phyloP scores from a whole-genome alignment of 1,140 invertebrate species.

The Diorhabda sublineata region DNA sequence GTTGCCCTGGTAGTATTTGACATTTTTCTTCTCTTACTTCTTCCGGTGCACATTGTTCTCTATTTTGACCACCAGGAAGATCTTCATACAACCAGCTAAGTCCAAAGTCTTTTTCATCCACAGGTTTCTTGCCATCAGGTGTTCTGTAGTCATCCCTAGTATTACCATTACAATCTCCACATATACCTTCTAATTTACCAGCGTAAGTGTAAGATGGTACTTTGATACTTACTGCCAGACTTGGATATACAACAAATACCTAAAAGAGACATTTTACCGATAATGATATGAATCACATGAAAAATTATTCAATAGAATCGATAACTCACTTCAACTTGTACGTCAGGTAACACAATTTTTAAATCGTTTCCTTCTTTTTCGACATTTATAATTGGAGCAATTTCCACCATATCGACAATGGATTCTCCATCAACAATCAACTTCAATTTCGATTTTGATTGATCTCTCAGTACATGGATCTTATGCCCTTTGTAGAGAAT shows the following conservation, averaged over 20 bases:
- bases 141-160: conserved; percentile 60
- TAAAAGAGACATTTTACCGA: conserved; percentile 34
- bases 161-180: conserved; percentile 71
- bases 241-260: conserved; percentile 46
- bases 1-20: conserved; percentile 50
- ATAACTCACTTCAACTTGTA: conserved; percentile 46
- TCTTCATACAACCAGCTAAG: conserved; percentile 58
- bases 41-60: conserved; percentile 37
- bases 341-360: conserved; percentile 45
- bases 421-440: conserved; percentile 44
- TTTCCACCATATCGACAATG: conserved; percentile 42
- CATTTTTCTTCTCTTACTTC: conserved; percentile 48
- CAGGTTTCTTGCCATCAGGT: conserved; percentile 48
- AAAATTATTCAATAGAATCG: background rate
- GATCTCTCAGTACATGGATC: conserved; percentile 35
- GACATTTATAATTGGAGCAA: conserved; percentile 47
- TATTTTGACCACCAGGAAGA: conserved; percentile 30
- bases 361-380: conserved; percentile 44
- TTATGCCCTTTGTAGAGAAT: conserved; percentile 62
- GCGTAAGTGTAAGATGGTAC: conserved; percentile 69
- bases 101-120: conserved; percentile 54
- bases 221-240: conserved; percentile 49
- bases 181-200: conserved; percentile 70
- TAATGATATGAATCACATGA: conserved; percentile 3
- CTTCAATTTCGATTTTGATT: conserved; percentile 35